phyloP scores from a whole-genome alignment of 2,888 invertebrate species.

The Melinaea marsaeus region DNA sequence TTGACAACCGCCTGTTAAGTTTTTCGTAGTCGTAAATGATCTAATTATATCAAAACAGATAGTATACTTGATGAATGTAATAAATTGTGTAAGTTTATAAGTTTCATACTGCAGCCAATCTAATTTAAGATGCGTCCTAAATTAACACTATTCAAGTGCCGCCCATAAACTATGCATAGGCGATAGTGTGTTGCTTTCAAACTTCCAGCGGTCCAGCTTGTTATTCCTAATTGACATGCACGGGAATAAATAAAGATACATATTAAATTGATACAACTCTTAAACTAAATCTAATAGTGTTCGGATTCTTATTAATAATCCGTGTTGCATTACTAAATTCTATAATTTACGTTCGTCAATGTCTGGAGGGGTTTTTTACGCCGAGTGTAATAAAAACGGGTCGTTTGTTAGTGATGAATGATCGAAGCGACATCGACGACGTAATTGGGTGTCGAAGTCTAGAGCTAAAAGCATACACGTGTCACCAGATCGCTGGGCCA shows the following conservation, averaged over 20 bases:
- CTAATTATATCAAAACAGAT: slow-evolving; percentile 43
- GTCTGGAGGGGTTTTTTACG: slow-evolving; percentile 23
- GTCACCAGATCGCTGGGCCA: slow-evolving; percentile 50
- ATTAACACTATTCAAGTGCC: slow-evolving; percentile 26
- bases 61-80: slow-evolving; percentile 18
- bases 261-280: slow-evolving; percentile 2
- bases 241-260: slow-evolving; percentile 7
- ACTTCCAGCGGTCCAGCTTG: slow-evolving; percentile 13
- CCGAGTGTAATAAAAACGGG: slow-evolving; percentile 49
- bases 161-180: slow-evolving; percentile 17
- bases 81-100: slow-evolving; percentile 23
- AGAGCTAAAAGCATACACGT: slow-evolving; percentile 74
- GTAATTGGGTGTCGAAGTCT: slow-evolving; percentile 74
- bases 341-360: slow-evolving; percentile 13
- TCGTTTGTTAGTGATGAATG: slow-evolving; percentile 70
- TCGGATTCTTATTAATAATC: background rate
- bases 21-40: slow-evolving; percentile 60
- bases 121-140: slow-evolving; percentile 18
- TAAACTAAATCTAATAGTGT: background rate
- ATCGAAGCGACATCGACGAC: slow-evolving; percentile 51
- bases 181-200: slow-evolving; percentile 11
- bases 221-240: slow-evolving; percentile 6
- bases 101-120: slow-evolving; percentile 11
- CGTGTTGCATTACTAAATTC: background rate
- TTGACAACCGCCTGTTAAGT: slow-evolving; percentile 51